Conservation (phyloP, 2,888 invertebrate genomes). For the Polylopha cassiicola region DNA sequence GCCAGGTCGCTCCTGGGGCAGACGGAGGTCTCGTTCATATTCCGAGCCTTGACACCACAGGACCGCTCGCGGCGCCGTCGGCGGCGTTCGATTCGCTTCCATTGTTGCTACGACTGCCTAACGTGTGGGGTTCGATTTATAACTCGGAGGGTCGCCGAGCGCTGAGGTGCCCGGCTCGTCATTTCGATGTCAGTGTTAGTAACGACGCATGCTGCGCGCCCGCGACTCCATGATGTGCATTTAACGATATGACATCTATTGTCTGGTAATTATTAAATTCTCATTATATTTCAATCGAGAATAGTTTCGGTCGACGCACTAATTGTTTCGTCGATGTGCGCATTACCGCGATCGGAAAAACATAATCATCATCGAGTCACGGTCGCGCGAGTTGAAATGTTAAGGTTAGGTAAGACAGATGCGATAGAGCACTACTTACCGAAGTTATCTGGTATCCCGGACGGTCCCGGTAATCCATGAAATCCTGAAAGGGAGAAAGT, state of each 20-base stretch:
- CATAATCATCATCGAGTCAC: constrained; percentile 48
- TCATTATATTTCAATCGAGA: constrained; percentile 44
- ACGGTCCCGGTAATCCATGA: constrained; percentile 86
- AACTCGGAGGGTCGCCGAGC: constrained; percentile 39
- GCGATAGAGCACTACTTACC: constrained; percentile 76
- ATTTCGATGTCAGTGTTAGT: constrained; percentile 62
- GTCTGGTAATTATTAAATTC: constrained; percentile 34
- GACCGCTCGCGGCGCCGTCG: constrained; percentile 13
- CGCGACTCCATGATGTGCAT: constrained; percentile 63
- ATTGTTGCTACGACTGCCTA: constrained; percentile 32
- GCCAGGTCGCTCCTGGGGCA: constrained; percentile 72
- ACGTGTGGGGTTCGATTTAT: constrained; percentile 29
- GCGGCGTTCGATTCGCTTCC: constrained; percentile 32
- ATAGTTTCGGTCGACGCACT: constrained; percentile 40
- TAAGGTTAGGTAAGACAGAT: constrained; percentile 28
- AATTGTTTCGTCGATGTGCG: constrained; percentile 37
- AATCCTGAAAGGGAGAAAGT: constrained; percentile 78
- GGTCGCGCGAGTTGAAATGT: constrained; percentile 35
- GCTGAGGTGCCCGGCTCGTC: constrained; percentile 53
- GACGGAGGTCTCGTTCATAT: constrained; percentile 65
- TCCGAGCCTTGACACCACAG: constrained; percentile 15
- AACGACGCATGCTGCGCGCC: constrained; percentile 42
- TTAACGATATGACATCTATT: constrained; percentile 49
- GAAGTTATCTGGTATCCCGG: constrained; percentile 91
- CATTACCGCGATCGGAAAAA: constrained; percentile 3